Percentiles rank a stretch among this genome's conserved stretches.
phyloP scores from a whole-genome alignment of 1,140 invertebrate genomes.

The Calephelis virginiensis region DNA sequence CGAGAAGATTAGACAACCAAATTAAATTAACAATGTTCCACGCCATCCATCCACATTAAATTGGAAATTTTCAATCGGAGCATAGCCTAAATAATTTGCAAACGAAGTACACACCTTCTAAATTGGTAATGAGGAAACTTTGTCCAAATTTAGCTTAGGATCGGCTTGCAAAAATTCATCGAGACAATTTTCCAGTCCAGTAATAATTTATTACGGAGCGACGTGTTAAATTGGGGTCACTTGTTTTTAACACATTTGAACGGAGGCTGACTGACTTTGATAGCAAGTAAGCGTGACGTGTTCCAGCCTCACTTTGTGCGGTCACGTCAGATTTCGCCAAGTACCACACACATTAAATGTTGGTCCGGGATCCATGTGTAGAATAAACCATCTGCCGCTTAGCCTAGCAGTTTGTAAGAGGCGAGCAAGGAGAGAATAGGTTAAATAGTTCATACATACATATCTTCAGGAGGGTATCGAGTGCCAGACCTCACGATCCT shows the following conservation, averaged over 20 bases:
- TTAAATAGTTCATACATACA: no score
- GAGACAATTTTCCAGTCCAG: slow-evolving; percentile 6
- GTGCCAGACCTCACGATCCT: no score
- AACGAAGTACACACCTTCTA: slow-evolving; percentile 8
- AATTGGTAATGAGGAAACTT: slow-evolving; percentile 12
- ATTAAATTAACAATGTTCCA: no score
- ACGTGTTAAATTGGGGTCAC: slow-evolving; percentile 12
- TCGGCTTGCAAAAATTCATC: neutral
- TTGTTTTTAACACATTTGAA: slow-evolving; percentile 1
- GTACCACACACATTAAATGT: no score
- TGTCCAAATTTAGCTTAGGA: slow-evolving; percentile 7
- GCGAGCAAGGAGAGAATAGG: no score
- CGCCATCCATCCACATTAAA: neutral
- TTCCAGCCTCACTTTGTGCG: neutral
- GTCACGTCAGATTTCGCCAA: no score
- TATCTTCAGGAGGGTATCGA: no score
- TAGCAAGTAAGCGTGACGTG: neutral
- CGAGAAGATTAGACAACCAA: no score
- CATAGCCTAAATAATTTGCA: slow-evolving; percentile 1
- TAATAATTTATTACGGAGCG: slow-evolving; percentile 10
- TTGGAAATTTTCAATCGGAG: neutral
- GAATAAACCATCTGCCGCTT: no score
- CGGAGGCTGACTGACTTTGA: slow-evolving; percentile 1
- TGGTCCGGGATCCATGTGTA: no score
- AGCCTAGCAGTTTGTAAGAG: no score